phyloP scores from a whole-genome alignment of 2,888 invertebrate genomes.

The Alviniconcha strummeri region DNA sequence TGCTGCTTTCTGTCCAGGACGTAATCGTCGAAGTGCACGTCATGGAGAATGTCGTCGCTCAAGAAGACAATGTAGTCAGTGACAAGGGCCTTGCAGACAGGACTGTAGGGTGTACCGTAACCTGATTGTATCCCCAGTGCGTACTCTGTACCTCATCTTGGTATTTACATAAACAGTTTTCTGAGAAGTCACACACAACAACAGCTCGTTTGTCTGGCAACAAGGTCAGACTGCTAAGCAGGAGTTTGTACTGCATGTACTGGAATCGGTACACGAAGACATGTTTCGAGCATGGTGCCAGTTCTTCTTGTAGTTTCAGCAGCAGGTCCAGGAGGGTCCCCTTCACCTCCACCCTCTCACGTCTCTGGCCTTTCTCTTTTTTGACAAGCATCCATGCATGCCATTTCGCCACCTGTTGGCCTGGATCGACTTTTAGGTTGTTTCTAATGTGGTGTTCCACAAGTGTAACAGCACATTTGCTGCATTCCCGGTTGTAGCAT shows the following conservation, averaged over 20 bases:
- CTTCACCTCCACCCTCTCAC: no score
- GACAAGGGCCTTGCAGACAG: not conserved
- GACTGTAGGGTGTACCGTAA: constrained; percentile 5
- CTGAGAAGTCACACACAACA: not conserved
- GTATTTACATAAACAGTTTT: not conserved
- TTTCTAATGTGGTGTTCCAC: no score
- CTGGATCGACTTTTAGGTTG: no score
- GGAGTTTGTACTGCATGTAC: not conserved
- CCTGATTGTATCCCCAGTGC: constrained; percentile 3
- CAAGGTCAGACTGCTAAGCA: not conserved
- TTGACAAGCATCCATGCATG: no score
- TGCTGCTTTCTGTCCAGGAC: no score
- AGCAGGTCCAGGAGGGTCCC: no score
- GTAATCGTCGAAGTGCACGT: not conserved
- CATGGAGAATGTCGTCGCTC: not conserved
- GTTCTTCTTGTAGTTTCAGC: no score
- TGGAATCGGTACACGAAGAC: not conserved
- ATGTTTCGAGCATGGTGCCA: not conserved
- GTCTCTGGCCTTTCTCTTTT: no score
- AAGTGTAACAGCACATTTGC: no score
- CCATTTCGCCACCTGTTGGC: no score
- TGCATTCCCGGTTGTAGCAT: no score
- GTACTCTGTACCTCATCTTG: constrained; percentile 2
- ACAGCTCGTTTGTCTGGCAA: not conserved
- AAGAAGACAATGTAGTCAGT: not conserved